Conservation (phyloP, 2,797 vertebrate species). For the Crenuchus spilurus region DNA sequence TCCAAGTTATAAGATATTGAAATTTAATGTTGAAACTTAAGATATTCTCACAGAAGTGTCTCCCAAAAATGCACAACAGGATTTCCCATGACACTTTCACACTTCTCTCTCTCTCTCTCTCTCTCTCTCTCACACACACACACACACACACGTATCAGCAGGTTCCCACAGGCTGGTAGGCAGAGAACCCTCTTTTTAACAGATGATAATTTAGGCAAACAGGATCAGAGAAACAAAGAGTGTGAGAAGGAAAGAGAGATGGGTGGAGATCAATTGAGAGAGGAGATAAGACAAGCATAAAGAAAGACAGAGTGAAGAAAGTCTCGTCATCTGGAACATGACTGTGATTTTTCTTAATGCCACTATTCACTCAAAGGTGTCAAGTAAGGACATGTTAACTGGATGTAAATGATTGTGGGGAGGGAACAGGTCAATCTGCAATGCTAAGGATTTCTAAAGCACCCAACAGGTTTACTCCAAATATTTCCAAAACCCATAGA, state of each 20-base stretch:
- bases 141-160: not conserved
- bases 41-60: too few species aligned
- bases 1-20: too few species aligned
- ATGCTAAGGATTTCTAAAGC: not conserved
- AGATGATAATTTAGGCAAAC: conserved; percentile 10
- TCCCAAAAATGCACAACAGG: too few species aligned
- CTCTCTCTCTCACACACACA: not conserved
- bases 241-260: conserved; percentile 3
- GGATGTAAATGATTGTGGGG: not conserved
- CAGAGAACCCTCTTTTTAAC: not conserved
- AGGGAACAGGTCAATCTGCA: not conserved
- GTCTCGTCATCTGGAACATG: conserved; percentile 6
- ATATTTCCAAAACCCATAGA: too few species aligned
- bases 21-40: too few species aligned
- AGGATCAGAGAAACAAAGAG: conserved; percentile 9
- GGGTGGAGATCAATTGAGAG: not conserved
- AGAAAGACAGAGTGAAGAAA: not conserved
- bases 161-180: conserved; percentile 12
- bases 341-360: not conserved
- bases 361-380: not conserved
- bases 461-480: too few species aligned
- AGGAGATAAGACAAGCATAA: not conserved
- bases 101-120: too few species aligned
- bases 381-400: not conserved
- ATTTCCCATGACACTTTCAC: too few species aligned